Percentiles rank a stretch among this genome's conserved stretches.
Conservation (phyloP, 2,888 invertebrate species). For the Chorisops tibialis region DNA sequence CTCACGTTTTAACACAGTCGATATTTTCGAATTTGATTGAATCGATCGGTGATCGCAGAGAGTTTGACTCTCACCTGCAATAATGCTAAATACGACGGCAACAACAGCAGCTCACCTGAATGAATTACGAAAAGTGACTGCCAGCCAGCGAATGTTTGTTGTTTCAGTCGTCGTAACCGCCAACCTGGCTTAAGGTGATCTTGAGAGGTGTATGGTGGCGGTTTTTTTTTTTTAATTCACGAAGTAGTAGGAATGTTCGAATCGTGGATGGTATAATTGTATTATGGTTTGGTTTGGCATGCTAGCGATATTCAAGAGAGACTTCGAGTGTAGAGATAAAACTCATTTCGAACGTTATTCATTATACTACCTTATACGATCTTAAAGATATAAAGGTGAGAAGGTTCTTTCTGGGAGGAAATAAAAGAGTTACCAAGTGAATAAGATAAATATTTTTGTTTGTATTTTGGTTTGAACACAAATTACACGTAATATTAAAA, state of each 20-base stretch:
- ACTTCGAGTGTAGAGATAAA: background rate
- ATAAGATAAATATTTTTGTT: too few species aligned
- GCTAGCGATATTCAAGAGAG: background rate
- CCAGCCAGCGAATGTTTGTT: background rate
- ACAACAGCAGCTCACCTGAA: constrained; percentile 24
- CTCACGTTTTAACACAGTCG: too few species aligned
- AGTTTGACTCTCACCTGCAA: background rate
- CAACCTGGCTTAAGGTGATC: background rate
- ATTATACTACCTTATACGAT: too few species aligned
- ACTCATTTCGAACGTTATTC: constrained; percentile 7
- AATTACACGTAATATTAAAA: too few species aligned
- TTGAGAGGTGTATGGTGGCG: background rate
- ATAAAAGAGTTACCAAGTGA: too few species aligned
- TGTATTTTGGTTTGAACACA: too few species aligned
- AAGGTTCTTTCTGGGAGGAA: too few species aligned
- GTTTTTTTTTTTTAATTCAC: too few species aligned
- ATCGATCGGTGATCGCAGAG: too few species aligned
- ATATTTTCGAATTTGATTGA: too few species aligned
- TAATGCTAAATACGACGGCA: background rate
- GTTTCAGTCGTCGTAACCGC: background rate
- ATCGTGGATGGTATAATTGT: background rate
- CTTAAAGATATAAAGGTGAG: background rate
- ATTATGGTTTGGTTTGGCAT: background rate
- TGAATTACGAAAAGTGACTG: constrained; percentile 29
- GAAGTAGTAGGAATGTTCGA: constrained; percentile 3